A percentile compares a stretch with the other conserved stretches of the same genome.
These are phyloP conservation scores for Myopa testacea DNA, from an alignment of 2,888 invertebrate genomes.

Conservation along the genomic window DNA sequence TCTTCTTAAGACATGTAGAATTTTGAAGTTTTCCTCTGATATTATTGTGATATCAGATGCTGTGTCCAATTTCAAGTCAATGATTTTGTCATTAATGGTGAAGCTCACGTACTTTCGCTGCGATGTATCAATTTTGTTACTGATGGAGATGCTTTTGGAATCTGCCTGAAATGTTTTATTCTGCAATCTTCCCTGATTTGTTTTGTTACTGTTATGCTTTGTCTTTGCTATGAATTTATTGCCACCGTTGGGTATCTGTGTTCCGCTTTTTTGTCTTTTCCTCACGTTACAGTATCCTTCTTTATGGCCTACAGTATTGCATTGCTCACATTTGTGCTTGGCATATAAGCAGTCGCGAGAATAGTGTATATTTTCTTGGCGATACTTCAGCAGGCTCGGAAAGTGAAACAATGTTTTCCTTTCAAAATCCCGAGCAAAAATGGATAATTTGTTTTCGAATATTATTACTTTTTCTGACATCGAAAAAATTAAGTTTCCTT, in stretches of 20 bases:
- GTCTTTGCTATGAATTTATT: not conserved
- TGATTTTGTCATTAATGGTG: slow-evolving; percentile 42
- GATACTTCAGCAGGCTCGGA: too few species aligned
- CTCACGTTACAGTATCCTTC: slow-evolving; percentile 14
- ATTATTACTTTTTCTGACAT: too few species aligned
- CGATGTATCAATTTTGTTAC: slow-evolving; percentile 34
- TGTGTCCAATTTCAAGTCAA: slow-evolving; percentile 43
- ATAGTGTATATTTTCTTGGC: slow-evolving; percentile 45
- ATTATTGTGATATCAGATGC: slow-evolving; percentile 47
- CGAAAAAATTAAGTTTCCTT: too few species aligned
- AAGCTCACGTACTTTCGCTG: slow-evolving; percentile 45
- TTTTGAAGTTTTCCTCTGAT: slow-evolving; percentile 29
- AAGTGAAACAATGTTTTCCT: too few species aligned
- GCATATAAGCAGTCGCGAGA: slow-evolving; percentile 37
- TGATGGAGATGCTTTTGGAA: slow-evolving; percentile 40
- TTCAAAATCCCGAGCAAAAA: too few species aligned
- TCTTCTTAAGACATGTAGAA: too few species aligned
- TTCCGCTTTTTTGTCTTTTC: slow-evolving; percentile 19
- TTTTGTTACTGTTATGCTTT: not conserved
- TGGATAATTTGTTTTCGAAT: too few species aligned
- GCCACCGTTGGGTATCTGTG: not conserved
- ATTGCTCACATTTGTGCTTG: slow-evolving; percentile 45
- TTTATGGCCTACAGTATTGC: slow-evolving; percentile 22
- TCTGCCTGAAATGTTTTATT: slow-evolving; percentile 3
- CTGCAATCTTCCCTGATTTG: too few species aligned